Conservation (phyloP, 2,113 vertebrate species). For the Pseudopipra pipra region DNA sequence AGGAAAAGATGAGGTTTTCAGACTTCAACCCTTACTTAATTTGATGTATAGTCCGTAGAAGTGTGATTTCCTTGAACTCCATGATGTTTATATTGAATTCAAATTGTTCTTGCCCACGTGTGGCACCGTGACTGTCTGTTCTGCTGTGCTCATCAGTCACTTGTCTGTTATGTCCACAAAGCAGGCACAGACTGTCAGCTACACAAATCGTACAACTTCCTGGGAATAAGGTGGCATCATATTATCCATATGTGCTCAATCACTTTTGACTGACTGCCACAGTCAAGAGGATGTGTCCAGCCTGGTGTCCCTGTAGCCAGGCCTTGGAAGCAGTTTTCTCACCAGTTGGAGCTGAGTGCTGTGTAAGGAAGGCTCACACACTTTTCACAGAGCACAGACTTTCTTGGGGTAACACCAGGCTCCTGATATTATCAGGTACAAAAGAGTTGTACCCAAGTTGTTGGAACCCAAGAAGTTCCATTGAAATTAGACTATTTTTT, state of each 20-base stretch:
- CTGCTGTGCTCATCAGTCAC: neutral
- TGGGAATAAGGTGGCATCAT: neutral
- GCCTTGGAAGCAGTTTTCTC: neutral
- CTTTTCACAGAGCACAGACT: neutral
- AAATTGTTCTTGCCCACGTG: neutral
- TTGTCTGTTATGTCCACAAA: neutral
- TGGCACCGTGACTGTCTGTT: neutral
- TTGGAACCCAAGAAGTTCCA: neutral
- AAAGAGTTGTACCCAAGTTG: neutral
- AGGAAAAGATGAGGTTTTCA: neutral
- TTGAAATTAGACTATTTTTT: neutral
- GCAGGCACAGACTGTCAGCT: neutral
- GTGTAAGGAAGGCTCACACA: neutral
- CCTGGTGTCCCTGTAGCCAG: neutral
- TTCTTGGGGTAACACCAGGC: accelerated
- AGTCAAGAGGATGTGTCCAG: neutral
- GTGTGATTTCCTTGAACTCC: neutral
- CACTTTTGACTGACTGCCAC: neutral
- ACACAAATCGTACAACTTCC: neutral
- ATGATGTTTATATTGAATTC: neutral
- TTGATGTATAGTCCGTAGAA: neutral
- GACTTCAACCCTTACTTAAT: neutral
- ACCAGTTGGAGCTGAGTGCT: neutral
- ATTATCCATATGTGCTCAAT: neutral
- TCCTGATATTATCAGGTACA: neutral